Conservation (phyloP, 2,888 invertebrate genomes). For the Drosophila hamatofila region DNA sequence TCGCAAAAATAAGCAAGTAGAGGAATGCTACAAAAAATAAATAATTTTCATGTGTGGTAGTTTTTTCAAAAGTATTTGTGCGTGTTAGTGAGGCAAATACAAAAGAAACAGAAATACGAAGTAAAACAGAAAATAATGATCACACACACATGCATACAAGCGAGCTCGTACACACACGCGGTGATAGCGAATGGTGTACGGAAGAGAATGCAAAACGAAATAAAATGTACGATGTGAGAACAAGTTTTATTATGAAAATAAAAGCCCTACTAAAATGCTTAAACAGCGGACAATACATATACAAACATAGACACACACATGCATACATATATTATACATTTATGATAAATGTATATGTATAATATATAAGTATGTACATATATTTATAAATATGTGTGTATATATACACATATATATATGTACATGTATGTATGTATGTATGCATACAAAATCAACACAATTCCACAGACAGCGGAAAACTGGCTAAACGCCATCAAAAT, state of each 20-base stretch:
- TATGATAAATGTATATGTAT: neutral
- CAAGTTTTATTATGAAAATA: slow-evolving; percentile 42
- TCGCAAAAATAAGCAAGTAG: slow-evolving; percentile 3
- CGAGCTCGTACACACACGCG: neutral
- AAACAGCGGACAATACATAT: slow-evolving; percentile 11
- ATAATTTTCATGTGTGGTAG: slow-evolving; percentile 21
- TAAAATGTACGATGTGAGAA: slow-evolving; percentile 33
- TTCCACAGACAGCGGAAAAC: slow-evolving; percentile 68
- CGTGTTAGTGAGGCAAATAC: slow-evolving; percentile 23
- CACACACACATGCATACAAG: slow-evolving; percentile 27
- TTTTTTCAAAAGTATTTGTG: slow-evolving; percentile 19
- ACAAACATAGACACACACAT: slow-evolving; percentile 3
- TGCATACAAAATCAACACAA: slow-evolving; percentile 12
- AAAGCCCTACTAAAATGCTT: slow-evolving; percentile 36
- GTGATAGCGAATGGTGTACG: slow-evolving; percentile 38
- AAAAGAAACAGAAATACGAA: slow-evolving; percentile 25
- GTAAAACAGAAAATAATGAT: slow-evolving; percentile 45
- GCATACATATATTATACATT: slow-evolving; percentile 7
- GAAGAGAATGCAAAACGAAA: slow-evolving; percentile 42
- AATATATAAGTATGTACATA: neutral
- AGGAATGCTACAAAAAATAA: slow-evolving; percentile 43
- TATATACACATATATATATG: neutral
- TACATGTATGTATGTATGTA: neutral
- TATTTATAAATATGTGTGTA: slow-evolving; percentile 8
- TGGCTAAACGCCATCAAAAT: slow-evolving; percentile 76